Evolutionary conservation across 2,113 vertebrate genomes (phyloP), one percentile per base, ranked within the genome.

Genomic region (Monarcha castaneiventris): DNA sequence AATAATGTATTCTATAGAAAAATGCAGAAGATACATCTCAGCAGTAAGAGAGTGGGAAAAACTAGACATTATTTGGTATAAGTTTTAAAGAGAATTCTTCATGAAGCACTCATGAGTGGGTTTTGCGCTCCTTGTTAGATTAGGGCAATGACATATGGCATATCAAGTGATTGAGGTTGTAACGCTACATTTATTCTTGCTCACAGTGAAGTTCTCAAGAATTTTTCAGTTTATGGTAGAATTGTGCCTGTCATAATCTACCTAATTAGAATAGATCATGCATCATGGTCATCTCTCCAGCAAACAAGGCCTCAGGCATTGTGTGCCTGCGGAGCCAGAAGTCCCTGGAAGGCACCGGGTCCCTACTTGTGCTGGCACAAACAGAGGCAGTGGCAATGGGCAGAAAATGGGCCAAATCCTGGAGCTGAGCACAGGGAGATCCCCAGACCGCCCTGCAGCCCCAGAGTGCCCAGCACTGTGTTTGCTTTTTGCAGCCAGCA

Each of bases 391-490:
- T 20, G 17, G 11, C 0, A 2, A 14, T 3, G 37, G 32, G 41
- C 2, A 1, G 27, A 13, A 41, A n/a, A 39, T 49, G 48, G 18
- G 39, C 16, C 23, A 26, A 27, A 15, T 15, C 9, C 52, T 27
- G 0, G 8, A 13, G 16, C 7, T 6, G 4, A 10, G 26, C 39
- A 23, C 49, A 1, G 4, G 1, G 9, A 44, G 23, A 6, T 16
- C n/a, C 58, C 37, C 48, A 4, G 1, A 48, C 37, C 26, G 35
- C 30, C 22, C 56, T 20, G 59, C 51, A 33, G 55, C 71, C 88
- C 18, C 27, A 16, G 43, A 16, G 64, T 32, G 33, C 58, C 33
- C 74, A 56, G 64, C n/a, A 35, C 3, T 0, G 4, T 1, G 14
- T 32, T n/a, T 64, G 49, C 26, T 16, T 30, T 39, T 4, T 3